Evolutionary conservation across 2,113 vertebrate genomes (phyloP), one percentile per base, ranked within the genome.

Genomic region (Notothenia rossii): DNA sequence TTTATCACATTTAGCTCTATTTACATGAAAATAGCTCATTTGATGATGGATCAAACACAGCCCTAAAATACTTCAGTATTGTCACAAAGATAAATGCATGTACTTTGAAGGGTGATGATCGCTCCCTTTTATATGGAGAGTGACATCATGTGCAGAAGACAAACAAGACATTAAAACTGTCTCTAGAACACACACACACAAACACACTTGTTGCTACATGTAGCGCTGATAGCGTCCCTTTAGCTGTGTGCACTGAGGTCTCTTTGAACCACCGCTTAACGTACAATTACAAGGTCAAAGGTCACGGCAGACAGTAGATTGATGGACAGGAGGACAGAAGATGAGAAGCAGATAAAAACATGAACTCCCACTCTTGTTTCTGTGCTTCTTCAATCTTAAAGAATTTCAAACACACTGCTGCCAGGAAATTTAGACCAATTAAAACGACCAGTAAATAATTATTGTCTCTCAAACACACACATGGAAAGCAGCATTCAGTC

Each of bases 231-330:
- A 61, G 40, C 55, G 36, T 75, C 51, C 7, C 18, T 62, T 56
- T 10, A 63, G 74, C 40, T 48, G 29, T 22, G n/a, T 33, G 56
- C 63, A 46, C 25, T 49, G 71, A 66, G 77, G 67, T 83, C 71
- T 73, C 48, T n/a, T 50, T 74, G 74, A 85, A 77, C 60, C 20
- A 72, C 33, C 2, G 7, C 60, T 50, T 63, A 46, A n/a, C 33
- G 49, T 10, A 29, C 70, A 75, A 69, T 85, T 75, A 81, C 70
- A 49, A 75, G 53, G 54, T 70, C 70, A 82, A 55, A 77, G 77
- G 77, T 85, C 80, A 49, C 2, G 0, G 51, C 29, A 45, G 51
- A 82, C 58, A 70, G 62, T 45, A 13, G 13, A 40, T 40, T 40
- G 36, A 18, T 33, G 15, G 15, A 81, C 1, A 2, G 33, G 66